Base-by-base conservation (phyloP, 1,140 invertebrate genomes). In the Acromyrmex echinatior region DNA sequence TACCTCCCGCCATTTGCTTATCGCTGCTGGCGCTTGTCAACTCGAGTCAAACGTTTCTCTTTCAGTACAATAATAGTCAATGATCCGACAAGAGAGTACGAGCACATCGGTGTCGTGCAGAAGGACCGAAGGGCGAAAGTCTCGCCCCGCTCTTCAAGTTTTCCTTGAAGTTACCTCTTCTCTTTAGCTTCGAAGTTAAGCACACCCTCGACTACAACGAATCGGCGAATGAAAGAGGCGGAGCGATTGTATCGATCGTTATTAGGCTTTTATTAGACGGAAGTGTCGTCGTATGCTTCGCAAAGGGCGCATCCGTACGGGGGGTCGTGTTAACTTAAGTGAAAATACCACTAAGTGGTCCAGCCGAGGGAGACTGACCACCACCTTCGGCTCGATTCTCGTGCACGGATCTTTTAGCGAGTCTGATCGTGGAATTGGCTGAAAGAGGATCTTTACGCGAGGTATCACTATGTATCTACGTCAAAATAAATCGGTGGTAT, bases 301-400 rank as follows among this genome's bases (percentile, higher is more conserved):
- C 88, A 87, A 92, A 90, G 92, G 88, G 90, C 87, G 77, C 88
- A 78, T 93, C 93, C 62, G 76, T 79, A 90, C 87, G 77, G 93
- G 94, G 88, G 91, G 91, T 92, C 90, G 85, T 94, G 93, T 94
- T 92, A 92, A 90, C 92, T 94, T 94, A 93, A 95, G 94, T 95
- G 93, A 93, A 94, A 91, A 93, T 91, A 93, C 76, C 94, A 82
- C 92, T 91, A 73, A 92, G 93, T 65, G 94, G 93, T 93, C 93
- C 86, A 49, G 16, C 71, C 65, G 62, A 66, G 65, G 76, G 78
- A 58, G 63, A 70, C 89, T 90, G 88, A 86, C 89, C 86, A 77
- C 88, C 76, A 71, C 70, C 86, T 85, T 77, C 79, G 28, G 62
- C 81, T 80, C 87, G 73, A 73, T 74, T 80, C 88, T 3, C 81